Evolutionary conservation across 2,888 invertebrate species (phyloP).

Genomic region (Diaphora mendica): DNA sequence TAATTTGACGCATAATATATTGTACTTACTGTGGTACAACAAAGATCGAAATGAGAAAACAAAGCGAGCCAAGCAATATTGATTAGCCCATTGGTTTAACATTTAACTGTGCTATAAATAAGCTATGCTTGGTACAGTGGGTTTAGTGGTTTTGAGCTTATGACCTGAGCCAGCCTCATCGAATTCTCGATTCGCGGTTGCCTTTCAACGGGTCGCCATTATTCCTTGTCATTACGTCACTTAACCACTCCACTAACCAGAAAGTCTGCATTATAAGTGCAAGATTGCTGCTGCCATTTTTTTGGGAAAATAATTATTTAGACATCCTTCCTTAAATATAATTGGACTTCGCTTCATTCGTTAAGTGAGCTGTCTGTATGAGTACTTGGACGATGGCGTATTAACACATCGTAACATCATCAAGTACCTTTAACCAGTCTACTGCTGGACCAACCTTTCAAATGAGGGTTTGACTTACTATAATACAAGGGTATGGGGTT

Average conservation of each 20-base stretch:
- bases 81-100: conserved; percentile 5
- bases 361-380: no score
- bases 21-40: neutral
- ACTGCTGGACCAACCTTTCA: no score
- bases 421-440: no score
- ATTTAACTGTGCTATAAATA: conserved; percentile 13
- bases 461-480: no score
- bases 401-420: no score
- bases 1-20: no score
- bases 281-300: neutral
- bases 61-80: neutral
- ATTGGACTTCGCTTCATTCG: no score
- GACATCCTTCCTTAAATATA: neutral
- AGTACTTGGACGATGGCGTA: no score
- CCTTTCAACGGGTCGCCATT: conserved; percentile 15
- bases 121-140: conserved; percentile 8
- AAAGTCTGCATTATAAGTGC: neutral
- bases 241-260: conserved; percentile 3
- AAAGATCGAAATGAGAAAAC: neutral
- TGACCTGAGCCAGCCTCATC: conserved; percentile 20
- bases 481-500: no score
- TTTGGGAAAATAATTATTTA: neutral
- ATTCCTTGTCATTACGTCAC: conserved; percentile 11
- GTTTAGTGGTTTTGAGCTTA: conserved; percentile 12
- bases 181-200: conserved; percentile 18